Evolutionary conservation across 2,888 invertebrate species (phyloP).

Genomic region (Drosophila gaucha): DNA sequence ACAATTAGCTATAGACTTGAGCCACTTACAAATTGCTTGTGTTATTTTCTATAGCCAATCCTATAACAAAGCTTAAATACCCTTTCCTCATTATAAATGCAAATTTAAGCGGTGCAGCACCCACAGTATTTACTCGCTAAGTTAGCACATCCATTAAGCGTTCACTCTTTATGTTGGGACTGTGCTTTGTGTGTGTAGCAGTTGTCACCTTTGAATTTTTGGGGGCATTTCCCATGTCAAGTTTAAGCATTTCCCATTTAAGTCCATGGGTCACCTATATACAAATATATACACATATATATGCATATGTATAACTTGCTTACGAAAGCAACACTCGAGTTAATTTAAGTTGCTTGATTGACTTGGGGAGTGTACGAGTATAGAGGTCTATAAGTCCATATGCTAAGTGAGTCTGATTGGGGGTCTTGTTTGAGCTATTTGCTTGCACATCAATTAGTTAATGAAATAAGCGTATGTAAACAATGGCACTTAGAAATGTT

Average conservation of each 20-base stretch:
- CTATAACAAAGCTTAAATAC: background rate
- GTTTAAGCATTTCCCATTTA: constrained; percentile 41
- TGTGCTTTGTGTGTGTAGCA: constrained; percentile 31
- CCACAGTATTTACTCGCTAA: constrained; percentile 43
- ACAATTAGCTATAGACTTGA: background rate
- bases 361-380: constrained; percentile 29
- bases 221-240: constrained; percentile 69
- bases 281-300: background rate
- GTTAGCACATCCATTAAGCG: constrained; percentile 42
- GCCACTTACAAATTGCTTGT: too few species aligned
- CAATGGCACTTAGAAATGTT: too few species aligned
- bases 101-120: constrained; percentile 5
- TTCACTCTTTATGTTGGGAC: constrained; percentile 24
- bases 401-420: constrained; percentile 50
- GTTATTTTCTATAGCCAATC: background rate
- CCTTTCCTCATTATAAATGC: background rate
- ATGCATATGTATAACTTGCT: constrained; percentile 21
- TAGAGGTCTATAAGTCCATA: constrained; percentile 4
- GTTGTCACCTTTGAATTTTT: constrained; percentile 9
- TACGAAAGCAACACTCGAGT: constrained; percentile 34
- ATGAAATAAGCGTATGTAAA: constrained; percentile 36
- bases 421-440: constrained; percentile 23
- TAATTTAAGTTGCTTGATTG: constrained; percentile 23
- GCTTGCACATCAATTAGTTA: constrained; percentile 40
- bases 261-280: constrained; percentile 20